Conservation (phyloP, 2,888 invertebrate species). For the Acrobasis suavella region DNA sequence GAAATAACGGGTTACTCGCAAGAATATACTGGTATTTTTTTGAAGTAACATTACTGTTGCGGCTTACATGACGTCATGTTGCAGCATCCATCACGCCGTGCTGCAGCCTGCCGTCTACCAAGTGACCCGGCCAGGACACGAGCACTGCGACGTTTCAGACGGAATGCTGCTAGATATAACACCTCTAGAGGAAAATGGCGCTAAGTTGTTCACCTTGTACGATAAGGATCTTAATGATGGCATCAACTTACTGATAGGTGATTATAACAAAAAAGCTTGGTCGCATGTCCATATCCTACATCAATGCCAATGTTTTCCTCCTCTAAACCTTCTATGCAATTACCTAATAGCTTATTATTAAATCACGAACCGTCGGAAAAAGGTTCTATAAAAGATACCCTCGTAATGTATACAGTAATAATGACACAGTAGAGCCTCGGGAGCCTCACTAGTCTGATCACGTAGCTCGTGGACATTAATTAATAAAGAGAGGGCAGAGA, state of each 20-base stretch:
- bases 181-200: slow-evolving; percentile 84
- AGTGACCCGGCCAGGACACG: slow-evolving; percentile 87
- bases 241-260: slow-evolving; percentile 87
- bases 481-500: slow-evolving; percentile 32
- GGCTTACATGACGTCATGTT: slow-evolving; percentile 3
- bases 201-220: slow-evolving; percentile 86
- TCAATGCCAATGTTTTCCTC: not conserved
- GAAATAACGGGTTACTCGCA: too few relatives aligned
- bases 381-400: slow-evolving; percentile 1
- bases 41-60: not conserved
- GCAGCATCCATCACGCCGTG: slow-evolving; percentile 80
- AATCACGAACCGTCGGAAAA: slow-evolving; percentile 7
- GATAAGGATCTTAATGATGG: slow-evolving; percentile 89
- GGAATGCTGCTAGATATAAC: slow-evolving; percentile 87
- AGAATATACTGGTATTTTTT: too few relatives aligned
- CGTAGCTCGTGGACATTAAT: slow-evolving; percentile 39
- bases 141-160: slow-evolving; percentile 87
- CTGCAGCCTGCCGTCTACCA: slow-evolving; percentile 85
- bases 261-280: not conserved
- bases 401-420: slow-evolving; percentile 11
- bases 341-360: slow-evolving; percentile 12
- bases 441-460: slow-evolving; percentile 32
- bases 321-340: not conserved
- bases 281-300: not conserved
- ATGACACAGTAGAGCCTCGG: slow-evolving; percentile 18